phyloP scores from a whole-genome alignment of 2,888 invertebrate genomes.

The Caenorhabditis sp. region DNA sequence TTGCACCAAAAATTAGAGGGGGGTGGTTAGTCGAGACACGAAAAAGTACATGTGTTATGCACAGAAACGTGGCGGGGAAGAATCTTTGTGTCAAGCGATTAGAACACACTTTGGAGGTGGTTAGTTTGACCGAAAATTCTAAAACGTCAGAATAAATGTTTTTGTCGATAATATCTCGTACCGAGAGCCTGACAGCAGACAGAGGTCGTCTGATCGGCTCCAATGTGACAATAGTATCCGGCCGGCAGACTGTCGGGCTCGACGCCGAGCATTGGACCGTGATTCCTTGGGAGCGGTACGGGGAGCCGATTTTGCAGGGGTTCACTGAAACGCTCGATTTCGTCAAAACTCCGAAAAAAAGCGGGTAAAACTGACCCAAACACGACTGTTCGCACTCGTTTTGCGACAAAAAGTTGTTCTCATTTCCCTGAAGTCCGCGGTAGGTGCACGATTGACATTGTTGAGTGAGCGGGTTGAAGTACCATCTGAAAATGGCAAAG shows the following conservation, averaged over 20 bases:
- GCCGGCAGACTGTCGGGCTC: slow-evolving; percentile 70
- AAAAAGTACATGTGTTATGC: too few relatives aligned
- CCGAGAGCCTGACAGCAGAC: slow-evolving; percentile 77
- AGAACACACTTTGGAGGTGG: too few relatives aligned
- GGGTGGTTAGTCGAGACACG: too few relatives aligned
- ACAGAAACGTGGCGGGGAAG: too few relatives aligned
- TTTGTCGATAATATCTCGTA: slow-evolving; percentile 17
- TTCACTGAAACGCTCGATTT: slow-evolving; percentile 69
- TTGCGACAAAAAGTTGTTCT: slow-evolving; percentile 77
- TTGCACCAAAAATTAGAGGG: background rate
- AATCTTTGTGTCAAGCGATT: too few relatives aligned
- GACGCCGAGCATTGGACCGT: slow-evolving; percentile 75
- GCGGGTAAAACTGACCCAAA: slow-evolving; percentile 35
- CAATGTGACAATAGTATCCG: slow-evolving; percentile 78
- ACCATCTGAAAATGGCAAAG: slow-evolving; percentile 67
- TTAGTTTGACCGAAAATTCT: background rate
- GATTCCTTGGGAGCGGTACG: slow-evolving; percentile 75
- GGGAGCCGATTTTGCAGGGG: slow-evolving; percentile 76
- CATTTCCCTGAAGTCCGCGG: slow-evolving; percentile 71
- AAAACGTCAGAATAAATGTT: too few relatives aligned
- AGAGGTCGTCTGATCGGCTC: slow-evolving; percentile 71
- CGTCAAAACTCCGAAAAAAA: background rate
- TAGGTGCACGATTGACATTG: slow-evolving; percentile 76
- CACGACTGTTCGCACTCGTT: slow-evolving; percentile 74
- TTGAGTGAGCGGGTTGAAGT: slow-evolving; percentile 75